These are phyloP conservation scores for Gymnodraco acuticeps DNA, from an alignment of 2,797 vertebrate genomes.

Conservation along the genomic window DNA sequence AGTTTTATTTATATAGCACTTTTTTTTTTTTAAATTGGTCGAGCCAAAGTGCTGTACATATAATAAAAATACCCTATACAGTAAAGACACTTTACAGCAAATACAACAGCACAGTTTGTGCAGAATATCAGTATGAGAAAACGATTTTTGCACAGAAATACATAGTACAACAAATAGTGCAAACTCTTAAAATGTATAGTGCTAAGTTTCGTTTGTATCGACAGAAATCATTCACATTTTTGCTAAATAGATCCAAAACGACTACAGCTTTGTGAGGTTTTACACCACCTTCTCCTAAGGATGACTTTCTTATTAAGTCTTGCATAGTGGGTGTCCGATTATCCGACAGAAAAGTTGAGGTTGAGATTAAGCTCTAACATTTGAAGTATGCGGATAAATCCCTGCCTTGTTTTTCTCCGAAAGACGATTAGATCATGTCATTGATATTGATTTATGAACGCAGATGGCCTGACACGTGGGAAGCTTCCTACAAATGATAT, in stretches of 20 bases:
- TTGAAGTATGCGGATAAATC: conserved; percentile 38
- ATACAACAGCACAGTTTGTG: too few species aligned
- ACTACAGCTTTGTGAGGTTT: conserved; percentile 8
- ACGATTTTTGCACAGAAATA: neutral
- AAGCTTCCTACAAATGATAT: neutral
- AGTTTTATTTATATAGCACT: too few species aligned
- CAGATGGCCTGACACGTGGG: conserved; percentile 26
- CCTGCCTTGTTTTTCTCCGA: conserved; percentile 32
- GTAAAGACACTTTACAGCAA: too few species aligned
- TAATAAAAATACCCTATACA: too few species aligned
- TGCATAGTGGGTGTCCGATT: conserved; percentile 50
- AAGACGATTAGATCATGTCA: conserved; percentile 26
- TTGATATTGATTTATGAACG: conserved; percentile 39
- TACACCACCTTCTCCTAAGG: conserved; percentile 35
- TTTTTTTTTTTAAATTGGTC: too few species aligned
- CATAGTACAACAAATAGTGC: neutral
- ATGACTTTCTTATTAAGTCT: conserved; percentile 37
- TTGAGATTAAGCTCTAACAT: conserved; percentile 47
- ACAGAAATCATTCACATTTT: neutral
- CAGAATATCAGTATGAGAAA: too few species aligned
- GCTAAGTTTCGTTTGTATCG: neutral
- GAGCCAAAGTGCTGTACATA: too few species aligned
- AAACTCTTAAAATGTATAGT: neutral
- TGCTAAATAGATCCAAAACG: conserved; percentile 22
- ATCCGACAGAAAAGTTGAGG: conserved; percentile 42